Evolutionary conservation across 2,113 vertebrate genomes (phyloP), one percentile per base, ranked within the genome.

Genomic region (Scartelaos histophorus): DNA sequence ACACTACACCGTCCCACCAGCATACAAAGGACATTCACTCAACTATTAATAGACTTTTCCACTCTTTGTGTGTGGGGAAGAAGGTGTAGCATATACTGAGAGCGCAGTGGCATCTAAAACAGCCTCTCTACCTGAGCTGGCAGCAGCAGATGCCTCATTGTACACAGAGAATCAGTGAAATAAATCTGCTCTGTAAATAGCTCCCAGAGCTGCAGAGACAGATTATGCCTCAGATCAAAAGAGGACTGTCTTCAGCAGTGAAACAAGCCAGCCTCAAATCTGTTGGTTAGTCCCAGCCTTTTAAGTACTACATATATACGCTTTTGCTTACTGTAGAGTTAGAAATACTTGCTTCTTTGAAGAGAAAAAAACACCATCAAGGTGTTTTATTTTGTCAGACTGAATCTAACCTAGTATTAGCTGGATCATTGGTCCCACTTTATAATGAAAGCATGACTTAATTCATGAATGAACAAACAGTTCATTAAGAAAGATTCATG

Each of bases 181-280:
- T 90, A 88, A 88, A 89, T 89, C 84, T 85, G 74, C 71, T 78
- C 82, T 88, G 84, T 85, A 90, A 92, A 90, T 90, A 90, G 85
- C 89, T 88, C 71, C 51, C 82, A 80, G 81, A 83, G 73, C 86
- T 70, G 25, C 64, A 82, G 79, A 90, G 84, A 84, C 73, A 78
- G 82, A 85, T 88, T 85, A 88, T 82, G 87, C 75, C 82, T 82
- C 76, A 79, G 74, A 87, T 90, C 89, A 88, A 90, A 88, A 85
- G 80, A 82, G 65, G 75, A 57, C 67, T 51, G 70, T 84, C 82
- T 86, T 75, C 74, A 25, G 56, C n/a, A 60, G 67, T 73, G 76
- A 85, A 87, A 88, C 82, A 90, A 75, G 78, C 64, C 69, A 68
- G 67, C 66, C 75, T 82, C 73, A 74, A 83, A 88, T 81, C 70